phyloP scores from a whole-genome alignment of 1,140 invertebrate species.

The Euura saliciscinereae region DNA sequence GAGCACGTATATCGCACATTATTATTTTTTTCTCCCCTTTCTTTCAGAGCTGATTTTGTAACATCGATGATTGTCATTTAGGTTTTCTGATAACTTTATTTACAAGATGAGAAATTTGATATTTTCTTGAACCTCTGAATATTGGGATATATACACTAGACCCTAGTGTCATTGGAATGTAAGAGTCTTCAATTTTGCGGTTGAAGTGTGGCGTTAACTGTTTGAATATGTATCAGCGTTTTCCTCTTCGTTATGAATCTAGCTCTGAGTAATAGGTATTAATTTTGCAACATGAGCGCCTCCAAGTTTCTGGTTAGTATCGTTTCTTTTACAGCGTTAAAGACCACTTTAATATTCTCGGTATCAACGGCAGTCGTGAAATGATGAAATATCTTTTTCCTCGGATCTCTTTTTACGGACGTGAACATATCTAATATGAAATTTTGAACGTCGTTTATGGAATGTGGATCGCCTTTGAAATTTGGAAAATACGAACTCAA shows the following conservation, averaged over 20 bases:
- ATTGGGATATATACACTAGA: neutral
- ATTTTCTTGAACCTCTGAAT: neutral
- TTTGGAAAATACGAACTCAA: constrained; percentile 80
- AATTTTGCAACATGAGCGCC: constrained; percentile 79
- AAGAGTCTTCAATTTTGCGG: neutral
- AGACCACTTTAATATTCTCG: constrained; percentile 92
- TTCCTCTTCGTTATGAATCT: too few species aligned
- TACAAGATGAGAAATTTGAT: neutral
- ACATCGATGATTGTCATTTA: neutral
- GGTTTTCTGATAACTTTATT: neutral
- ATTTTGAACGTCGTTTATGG: constrained; percentile 78
- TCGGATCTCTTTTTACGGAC: constrained; percentile 69
- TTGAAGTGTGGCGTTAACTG: too few species aligned
- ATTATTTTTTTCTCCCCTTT: too few species aligned
- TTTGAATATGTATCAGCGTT: too few species aligned
- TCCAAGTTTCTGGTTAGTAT: constrained; percentile 89
- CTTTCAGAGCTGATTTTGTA: neutral
- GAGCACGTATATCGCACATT: neutral
- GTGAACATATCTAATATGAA: constrained; percentile 86
- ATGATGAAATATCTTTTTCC: constrained; percentile 86
- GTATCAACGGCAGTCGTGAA: constrained; percentile 95
- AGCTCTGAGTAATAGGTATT: neutral
- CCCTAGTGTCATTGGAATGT: constrained; percentile 1
- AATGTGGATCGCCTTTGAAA: constrained; percentile 79
- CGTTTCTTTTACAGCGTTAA: constrained; percentile 91